Conservation (phyloP, 2,888 invertebrate genomes). For the Harpagoxenus sublaevis region DNA sequence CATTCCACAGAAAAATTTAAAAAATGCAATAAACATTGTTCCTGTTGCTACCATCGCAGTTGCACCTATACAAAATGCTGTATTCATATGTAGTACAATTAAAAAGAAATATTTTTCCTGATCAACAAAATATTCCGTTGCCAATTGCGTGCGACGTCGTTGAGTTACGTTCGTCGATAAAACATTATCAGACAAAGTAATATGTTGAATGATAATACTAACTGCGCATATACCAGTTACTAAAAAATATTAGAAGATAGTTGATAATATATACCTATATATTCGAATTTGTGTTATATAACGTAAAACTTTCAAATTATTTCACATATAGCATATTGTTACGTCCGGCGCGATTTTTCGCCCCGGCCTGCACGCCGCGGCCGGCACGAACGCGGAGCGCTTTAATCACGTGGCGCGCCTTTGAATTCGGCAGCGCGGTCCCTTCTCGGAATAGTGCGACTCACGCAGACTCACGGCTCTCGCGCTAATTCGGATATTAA, state of each 20-base stretch:
- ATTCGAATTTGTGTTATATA: neutral
- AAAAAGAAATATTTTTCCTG: neutral
- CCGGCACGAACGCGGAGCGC: too few relatives aligned
- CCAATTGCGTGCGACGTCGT: neutral
- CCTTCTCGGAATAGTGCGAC: too few relatives aligned
- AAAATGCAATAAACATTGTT: neutral
- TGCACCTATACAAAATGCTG: neutral
- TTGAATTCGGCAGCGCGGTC: too few relatives aligned
- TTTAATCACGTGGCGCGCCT: too few relatives aligned
- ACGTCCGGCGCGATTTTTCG: too few relatives aligned
- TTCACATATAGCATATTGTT: neutral
- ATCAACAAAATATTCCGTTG: slow-evolving; percentile 3
- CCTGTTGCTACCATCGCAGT: neutral
- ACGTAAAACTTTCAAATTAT: neutral
- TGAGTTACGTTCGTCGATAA: neutral
- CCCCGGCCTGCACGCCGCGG: too few relatives aligned
- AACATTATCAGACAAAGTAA: neutral
- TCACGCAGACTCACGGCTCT: too few relatives aligned
- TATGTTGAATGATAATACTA: neutral
- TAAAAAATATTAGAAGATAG: neutral
- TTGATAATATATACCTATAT: neutral
- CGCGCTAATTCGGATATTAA: too few relatives aligned
- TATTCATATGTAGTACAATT: neutral
- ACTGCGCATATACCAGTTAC: neutral
- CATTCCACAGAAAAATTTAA: neutral